These are phyloP conservation scores for Gastrophryne carolinensis DNA, from an alignment of 2,797 vertebrate species.

Conservation along the genomic window DNA sequence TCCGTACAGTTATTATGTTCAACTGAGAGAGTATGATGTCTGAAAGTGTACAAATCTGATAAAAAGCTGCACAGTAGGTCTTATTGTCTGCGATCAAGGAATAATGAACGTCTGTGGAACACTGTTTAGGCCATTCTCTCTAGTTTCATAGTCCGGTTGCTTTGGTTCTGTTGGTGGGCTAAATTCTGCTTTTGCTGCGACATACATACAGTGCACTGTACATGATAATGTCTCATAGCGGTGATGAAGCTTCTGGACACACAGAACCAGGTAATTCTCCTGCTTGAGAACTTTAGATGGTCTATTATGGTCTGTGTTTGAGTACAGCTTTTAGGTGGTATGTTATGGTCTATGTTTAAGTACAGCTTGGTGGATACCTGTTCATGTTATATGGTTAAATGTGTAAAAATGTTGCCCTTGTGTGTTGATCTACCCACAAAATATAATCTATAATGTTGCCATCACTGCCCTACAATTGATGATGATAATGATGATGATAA, in stretches of 20 bases:
- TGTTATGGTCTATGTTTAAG: no score
- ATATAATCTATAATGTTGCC: no score
- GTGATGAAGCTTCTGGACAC: constrained; percentile 59
- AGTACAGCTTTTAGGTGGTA: no score
- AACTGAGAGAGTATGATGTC: constrained; percentile 17
- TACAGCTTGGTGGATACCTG: no score
- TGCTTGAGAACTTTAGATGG: background rate
- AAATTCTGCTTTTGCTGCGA: constrained; percentile 22
- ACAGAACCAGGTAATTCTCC: constrained; percentile 64
- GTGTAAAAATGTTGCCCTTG: no score
- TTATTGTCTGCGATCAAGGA: constrained; percentile 43
- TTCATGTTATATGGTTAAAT: no score
- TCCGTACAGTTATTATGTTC: constrained; percentile 72
- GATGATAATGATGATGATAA: no score
- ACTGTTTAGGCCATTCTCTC: constrained; percentile 51
- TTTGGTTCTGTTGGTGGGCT: constrained; percentile 22
- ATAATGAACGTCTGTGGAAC: constrained; percentile 29
- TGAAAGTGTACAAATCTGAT: constrained; percentile 55
- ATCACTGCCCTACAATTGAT: no score
- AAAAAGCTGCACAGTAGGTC: constrained; percentile 44
- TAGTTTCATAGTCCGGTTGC: constrained; percentile 37
- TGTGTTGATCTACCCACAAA: no score
- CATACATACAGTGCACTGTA: constrained; percentile 33
- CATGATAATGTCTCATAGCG: constrained; percentile 65
- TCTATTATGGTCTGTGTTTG: no score